Base-by-base conservation (phyloP, 2,797 vertebrate species). In the Liparis tanakae region DNA sequence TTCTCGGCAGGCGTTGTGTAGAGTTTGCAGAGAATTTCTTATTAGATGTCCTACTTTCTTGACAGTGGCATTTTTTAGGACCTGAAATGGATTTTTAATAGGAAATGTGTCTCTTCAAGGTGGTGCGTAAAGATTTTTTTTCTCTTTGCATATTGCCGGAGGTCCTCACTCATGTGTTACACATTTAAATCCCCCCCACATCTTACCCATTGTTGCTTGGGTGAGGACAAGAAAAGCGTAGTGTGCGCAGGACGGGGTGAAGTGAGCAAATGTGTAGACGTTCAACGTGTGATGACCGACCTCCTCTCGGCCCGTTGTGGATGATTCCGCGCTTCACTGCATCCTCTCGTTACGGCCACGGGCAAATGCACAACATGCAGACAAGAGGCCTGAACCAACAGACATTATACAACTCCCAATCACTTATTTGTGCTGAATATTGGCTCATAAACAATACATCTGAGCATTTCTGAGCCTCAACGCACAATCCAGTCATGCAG, bases 1-100 rank as follows among this genome's bases (percentile, higher is more conserved):
- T 81, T 77, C 67, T 62, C 0, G 10, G 1, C 53, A 70, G 64
- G 71, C 41, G 18, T 48, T 36, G 44, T 48, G 25, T 18, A 14
- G 51, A 60, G 34, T 54, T 69, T 77, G 66, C 48, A 46, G 36
- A 53, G 10, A 46, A 81, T 68, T 73, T 68, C 34, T 54, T 59
- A 80, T 85, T 79, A 67, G 63, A 67, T 56, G 66, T 67, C 65
- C 53, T 9, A 53, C 22, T 67, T 74, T 78, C 15, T 67, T 17
- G 50, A 56, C 65, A 9, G 30, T 62, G 67, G 72, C 66, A 25
- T 63, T 80, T 60, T 78, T 78, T 66, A 74, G 63, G 46, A 79
- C 36, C n/a, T 30, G 54, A 83, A 85, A 83, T 85, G 72, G 62
- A 37, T 72, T 89, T 85, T 86, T 85, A 77, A 88, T 82, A 17